These are phyloP conservation scores for Siphamia tubifer DNA, from an alignment of 2,113 vertebrate genomes.

Conservation along the genomic window DNA sequence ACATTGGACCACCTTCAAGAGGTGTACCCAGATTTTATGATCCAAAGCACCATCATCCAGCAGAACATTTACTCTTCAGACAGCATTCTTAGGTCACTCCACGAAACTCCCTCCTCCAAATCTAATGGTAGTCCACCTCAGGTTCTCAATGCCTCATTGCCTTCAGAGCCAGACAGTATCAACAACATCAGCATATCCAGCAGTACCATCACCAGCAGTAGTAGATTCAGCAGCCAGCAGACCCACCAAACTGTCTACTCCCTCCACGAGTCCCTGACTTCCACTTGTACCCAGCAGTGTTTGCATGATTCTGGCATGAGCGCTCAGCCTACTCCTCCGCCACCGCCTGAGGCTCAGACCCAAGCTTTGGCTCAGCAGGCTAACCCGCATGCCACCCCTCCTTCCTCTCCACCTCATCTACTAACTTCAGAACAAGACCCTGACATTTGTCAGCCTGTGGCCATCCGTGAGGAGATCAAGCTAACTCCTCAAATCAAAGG, in stretches of 20 bases:
- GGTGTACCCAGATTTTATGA: neutral
- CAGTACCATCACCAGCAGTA: neutral
- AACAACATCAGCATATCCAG: neutral
- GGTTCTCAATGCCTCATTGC: neutral
- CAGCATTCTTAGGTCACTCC: neutral
- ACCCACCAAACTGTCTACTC: conserved; percentile 65
- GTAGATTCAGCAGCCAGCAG: conserved; percentile 4
- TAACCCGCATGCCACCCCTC: conserved; percentile 85
- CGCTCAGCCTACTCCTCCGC: neutral
- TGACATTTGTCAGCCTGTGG: conserved; percentile 80
- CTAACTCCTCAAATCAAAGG: conserved; percentile 81
- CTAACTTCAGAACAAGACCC: conserved; percentile 78
- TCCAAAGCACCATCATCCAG: conserved; percentile 7
- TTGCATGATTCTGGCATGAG: conserved; percentile 84
- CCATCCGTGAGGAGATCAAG: conserved; percentile 85
- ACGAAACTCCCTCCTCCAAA: neutral
- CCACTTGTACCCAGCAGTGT: conserved; percentile 64
- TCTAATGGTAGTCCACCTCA: conserved; percentile 4
- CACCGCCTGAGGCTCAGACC: neutral
- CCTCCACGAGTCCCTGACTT: conserved; percentile 65
- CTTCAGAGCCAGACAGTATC: neutral
- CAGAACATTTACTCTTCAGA: neutral
- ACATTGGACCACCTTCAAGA: neutral
- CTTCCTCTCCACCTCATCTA: conserved; percentile 57
- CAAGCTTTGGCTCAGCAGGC: conserved; percentile 40